phyloP scores from a whole-genome alignment of 2,113 vertebrate species.

The Grantiella picta region DNA sequence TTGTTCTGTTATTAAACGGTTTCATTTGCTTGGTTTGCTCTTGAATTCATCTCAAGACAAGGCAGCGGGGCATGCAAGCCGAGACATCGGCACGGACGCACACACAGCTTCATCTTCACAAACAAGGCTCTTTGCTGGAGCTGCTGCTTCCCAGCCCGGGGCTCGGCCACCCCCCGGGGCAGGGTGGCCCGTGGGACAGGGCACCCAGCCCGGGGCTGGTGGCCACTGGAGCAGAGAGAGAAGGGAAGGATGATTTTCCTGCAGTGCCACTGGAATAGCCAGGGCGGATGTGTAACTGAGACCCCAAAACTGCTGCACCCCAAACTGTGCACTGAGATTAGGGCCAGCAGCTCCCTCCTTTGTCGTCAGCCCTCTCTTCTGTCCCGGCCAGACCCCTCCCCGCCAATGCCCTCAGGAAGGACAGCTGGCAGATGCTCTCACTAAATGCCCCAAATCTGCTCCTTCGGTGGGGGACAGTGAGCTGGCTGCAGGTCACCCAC shows the following conservation, averaged over 20 bases:
- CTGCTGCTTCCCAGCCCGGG: not conserved
- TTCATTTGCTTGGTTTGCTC: conserved; percentile 48
- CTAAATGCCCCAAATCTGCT: not conserved
- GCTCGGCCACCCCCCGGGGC: no score
- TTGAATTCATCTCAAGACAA: conserved; percentile 61
- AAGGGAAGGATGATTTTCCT: not conserved
- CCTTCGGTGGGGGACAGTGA: not conserved
- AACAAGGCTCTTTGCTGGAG: conserved; percentile 26
- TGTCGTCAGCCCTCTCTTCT: not conserved
- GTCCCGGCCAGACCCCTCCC: not conserved
- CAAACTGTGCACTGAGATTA: not conserved
- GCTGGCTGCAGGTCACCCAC: not conserved
- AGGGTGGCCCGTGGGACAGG: not conserved
- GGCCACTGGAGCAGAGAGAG: not conserved
- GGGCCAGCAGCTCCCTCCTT: not conserved
- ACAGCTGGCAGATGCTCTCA: not conserved
- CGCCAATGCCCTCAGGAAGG: rapidly evolving
- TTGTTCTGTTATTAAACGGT: not conserved
- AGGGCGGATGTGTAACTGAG: not conserved
- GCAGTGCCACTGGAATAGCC: not conserved
- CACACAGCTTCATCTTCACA: conserved; percentile 41
- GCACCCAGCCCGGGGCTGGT: not conserved
- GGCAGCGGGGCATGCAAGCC: conserved; percentile 59
- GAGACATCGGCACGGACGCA: conserved; percentile 33
- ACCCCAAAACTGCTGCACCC: not conserved